Conservation (phyloP, 1,140 invertebrate species). For the Pseudomyrmex dendroicus region DNA sequence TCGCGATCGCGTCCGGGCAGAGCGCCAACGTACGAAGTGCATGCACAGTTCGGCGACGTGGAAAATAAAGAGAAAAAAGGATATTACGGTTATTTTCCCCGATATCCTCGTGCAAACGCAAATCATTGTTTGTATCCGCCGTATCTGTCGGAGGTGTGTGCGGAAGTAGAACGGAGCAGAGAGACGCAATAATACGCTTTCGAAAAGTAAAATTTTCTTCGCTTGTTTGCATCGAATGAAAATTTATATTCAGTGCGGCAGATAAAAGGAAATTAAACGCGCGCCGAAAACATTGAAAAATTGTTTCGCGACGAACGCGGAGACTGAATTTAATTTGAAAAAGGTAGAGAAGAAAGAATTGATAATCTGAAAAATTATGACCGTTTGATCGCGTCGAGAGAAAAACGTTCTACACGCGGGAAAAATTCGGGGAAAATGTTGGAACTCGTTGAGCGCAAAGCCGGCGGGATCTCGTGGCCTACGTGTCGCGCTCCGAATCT, state of each 20-base stretch:
- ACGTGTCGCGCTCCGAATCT: conserved; percentile 69
- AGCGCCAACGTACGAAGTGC: not conserved
- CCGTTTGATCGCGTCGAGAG: not conserved
- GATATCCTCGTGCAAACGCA: not conserved
- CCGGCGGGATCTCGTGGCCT: conserved; percentile 78
- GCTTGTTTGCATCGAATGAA: too few relatives aligned
- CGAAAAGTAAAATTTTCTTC: too few relatives aligned
- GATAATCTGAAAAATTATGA: not conserved
- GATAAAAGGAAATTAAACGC: too few relatives aligned
- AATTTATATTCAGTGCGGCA: too few relatives aligned
- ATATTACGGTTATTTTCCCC: not conserved
- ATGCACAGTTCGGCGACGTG: not conserved
- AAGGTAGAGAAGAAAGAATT: not conserved
- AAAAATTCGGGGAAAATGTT: conserved; percentile 74
- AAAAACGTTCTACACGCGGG: not conserved
- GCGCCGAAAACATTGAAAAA: too few relatives aligned
- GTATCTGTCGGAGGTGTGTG: too few relatives aligned
- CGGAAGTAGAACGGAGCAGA: too few relatives aligned
- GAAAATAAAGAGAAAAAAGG: not conserved
- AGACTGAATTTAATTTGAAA: not conserved
- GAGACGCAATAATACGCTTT: too few relatives aligned
- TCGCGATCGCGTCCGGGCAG: not conserved
- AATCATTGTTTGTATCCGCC: not conserved
- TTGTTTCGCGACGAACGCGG: not conserved
- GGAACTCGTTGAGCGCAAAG: conserved; percentile 77